Percentiles rank a stretch among this genome's conserved stretches.
These are phyloP conservation scores for Lophura nycthemera DNA, from an alignment of 2,113 vertebrate genomes.

Conservation along the genomic window DNA sequence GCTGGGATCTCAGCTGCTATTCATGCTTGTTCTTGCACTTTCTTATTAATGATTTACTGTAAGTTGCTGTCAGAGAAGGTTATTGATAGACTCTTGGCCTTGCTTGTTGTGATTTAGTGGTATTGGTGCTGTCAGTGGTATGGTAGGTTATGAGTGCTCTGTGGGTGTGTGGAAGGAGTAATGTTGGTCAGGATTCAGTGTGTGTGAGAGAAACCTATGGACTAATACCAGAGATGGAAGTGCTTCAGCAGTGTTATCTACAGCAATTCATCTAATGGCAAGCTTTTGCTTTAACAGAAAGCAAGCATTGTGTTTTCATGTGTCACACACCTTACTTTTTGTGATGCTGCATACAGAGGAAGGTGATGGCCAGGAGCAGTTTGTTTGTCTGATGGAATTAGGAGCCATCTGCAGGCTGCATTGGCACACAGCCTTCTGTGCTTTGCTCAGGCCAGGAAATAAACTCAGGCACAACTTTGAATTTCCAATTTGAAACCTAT, in stretches of 20 bases:
- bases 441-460: background rate
- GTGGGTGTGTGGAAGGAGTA: background rate
- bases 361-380: fast-evolving
- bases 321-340: background rate
- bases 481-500: background rate
- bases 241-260: background rate
- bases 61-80: background rate
- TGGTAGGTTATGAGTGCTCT: background rate
- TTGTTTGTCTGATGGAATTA: fast-evolving
- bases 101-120: fast-evolving
- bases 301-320: background rate
- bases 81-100: background rate
- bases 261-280: background rate
- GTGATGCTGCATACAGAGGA: fast-evolving
- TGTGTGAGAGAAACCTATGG: fast-evolving
- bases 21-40: background rate
- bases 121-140: background rate
- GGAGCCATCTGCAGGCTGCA: background rate
- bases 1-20: background rate
- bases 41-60: background rate
- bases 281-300: background rate
- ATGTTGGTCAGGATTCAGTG: background rate
- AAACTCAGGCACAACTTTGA: background rate
- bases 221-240: background rate
- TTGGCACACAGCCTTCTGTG: background rate